A percentile compares a stretch with the other conserved stretches of the same genome.
phyloP scores from a whole-genome alignment of 2,113 vertebrate species.

The Athene noctua region DNA sequence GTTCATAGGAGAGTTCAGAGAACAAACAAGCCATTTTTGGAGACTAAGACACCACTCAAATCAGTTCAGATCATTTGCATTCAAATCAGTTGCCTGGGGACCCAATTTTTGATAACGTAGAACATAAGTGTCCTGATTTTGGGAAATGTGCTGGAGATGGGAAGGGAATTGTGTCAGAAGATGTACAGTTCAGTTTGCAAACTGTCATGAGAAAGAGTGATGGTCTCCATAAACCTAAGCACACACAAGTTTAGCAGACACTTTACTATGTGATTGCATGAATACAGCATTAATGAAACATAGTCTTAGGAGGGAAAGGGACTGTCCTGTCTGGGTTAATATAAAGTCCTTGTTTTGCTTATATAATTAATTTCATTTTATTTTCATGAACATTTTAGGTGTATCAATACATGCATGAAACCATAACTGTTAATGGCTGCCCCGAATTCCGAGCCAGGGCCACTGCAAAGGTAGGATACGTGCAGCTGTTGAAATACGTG shows the following conservation, averaged over 20 bases:
- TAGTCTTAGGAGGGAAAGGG: not conserved
- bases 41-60: not conserved
- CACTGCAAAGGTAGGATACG: slow-evolving; percentile 91
- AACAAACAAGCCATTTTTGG: not conserved
- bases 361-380: slow-evolving; percentile 53
- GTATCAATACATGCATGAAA: slow-evolving; percentile 99
- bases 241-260: not conserved
- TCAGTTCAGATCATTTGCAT: not conserved
- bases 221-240: not conserved
- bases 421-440: slow-evolving; percentile 96
- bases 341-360: slow-evolving; percentile 39
- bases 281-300: not conserved
- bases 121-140: not conserved
- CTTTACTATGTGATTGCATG: not conserved
- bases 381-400: slow-evolving; percentile 83
- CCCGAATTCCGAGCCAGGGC: slow-evolving; percentile 97
- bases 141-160: not conserved
- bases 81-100: not conserved
- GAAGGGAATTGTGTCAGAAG: not conserved
- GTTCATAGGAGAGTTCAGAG: not conserved
- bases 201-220: not conserved
- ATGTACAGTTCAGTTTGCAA: not conserved
- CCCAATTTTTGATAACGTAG: not conserved
- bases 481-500: slow-evolving; percentile 66
- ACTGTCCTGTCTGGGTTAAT: not conserved